These are phyloP conservation scores for Protosalanx chinensis DNA, from an alignment of 2,797 vertebrate genomes.

Conservation along the genomic window DNA sequence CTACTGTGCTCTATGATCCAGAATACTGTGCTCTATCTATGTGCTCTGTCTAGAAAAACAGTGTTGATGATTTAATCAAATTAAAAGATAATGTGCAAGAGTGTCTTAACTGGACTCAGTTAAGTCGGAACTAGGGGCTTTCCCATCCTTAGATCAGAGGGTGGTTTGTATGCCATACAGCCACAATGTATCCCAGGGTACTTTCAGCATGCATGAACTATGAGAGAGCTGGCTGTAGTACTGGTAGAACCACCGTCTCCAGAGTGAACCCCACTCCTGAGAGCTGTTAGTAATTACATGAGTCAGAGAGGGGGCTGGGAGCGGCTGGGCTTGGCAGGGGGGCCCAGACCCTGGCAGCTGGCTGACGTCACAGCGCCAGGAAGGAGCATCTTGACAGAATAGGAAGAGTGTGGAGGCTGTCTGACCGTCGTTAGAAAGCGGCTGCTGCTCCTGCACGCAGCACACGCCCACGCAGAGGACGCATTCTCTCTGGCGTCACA, in stretches of 20 bases:
- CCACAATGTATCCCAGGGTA: not conserved
- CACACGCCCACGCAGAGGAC: conserved; percentile 3
- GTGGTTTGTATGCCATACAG: not conserved
- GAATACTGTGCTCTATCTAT: too few relatives aligned
- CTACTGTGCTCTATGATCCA: not conserved
- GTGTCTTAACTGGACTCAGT: too few relatives aligned
- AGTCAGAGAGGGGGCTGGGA: conserved; percentile 17
- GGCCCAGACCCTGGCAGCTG: not conserved
- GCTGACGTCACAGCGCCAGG: conserved; percentile 18
- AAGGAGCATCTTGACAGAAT: conserved; percentile 21
- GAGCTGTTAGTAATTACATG: conserved; percentile 4
- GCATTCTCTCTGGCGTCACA: not conserved
- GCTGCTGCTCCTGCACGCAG: not conserved
- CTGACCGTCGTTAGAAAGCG: not conserved
- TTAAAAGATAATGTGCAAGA: too few relatives aligned
- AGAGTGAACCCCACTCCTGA: conserved; percentile 9
- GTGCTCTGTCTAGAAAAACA: not conserved
- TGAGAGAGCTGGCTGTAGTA: too few relatives aligned
- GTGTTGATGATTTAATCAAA: too few relatives aligned
- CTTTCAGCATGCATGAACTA: not conserved
- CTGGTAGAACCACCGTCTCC: too few relatives aligned
- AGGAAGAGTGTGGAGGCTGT: not conserved
- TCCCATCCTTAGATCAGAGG: not conserved
- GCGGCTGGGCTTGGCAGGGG: not conserved
- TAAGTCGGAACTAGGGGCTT: too few relatives aligned